These are phyloP conservation scores for Apodemus speciosus DNA, from an alignment of 2,113 vertebrate genomes.

Conservation along the genomic window DNA sequence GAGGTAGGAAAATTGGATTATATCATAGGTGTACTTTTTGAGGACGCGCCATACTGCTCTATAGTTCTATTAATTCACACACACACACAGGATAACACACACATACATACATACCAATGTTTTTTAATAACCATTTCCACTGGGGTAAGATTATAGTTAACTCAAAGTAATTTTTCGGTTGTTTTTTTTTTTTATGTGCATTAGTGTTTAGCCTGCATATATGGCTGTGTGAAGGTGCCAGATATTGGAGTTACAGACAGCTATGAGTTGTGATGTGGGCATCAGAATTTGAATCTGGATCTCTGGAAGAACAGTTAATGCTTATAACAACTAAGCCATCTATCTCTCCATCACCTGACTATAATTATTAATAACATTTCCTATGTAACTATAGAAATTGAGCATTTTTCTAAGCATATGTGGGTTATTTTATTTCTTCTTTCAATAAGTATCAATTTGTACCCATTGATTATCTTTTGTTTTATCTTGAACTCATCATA, in stretches of 20 bases:
- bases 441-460: not conserved
- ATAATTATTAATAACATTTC: not conserved
- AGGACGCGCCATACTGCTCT: not conserved
- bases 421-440: not conserved
- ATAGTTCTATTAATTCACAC: not conserved
- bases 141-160: not conserved
- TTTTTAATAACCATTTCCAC: not conserved
- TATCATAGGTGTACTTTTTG: not conserved
- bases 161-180: not conserved
- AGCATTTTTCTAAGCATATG: not conserved
- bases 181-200: not conserved
- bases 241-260: not conserved
- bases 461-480: not conserved
- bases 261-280: not conserved
- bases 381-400: not conserved
- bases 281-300: not conserved
- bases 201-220: not conserved
- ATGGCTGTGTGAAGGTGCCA: not conserved
- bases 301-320: not conserved
- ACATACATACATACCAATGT: not conserved
- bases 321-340: not conserved
- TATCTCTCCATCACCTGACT: not conserved
- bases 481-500: not conserved
- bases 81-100: not conserved
- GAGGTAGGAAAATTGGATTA: not conserved